Conservation (phyloP, 2,888 invertebrate species). For the Onthophagus sagittarius region DNA sequence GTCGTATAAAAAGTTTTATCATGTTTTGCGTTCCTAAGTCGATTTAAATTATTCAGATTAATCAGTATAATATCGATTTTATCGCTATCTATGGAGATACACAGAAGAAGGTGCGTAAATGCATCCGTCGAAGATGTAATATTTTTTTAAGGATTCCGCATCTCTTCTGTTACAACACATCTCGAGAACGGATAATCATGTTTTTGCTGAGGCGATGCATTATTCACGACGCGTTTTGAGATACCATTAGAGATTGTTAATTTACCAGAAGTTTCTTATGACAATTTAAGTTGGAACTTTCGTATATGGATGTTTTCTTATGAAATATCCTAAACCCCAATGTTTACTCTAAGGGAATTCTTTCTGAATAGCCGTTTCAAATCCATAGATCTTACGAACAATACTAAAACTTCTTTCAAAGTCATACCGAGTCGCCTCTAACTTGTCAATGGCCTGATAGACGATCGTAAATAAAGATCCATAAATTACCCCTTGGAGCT, state of each 20-base stretch:
- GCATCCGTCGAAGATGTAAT: neutral
- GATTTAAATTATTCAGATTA: neutral
- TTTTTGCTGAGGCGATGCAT: neutral
- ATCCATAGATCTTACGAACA: neutral
- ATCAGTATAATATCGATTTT: neutral
- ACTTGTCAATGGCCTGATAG: constrained; percentile 10
- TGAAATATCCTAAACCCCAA: neutral
- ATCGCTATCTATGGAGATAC: neutral
- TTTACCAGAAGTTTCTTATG: neutral
- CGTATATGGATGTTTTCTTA: neutral
- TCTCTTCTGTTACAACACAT: neutral
- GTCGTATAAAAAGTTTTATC: neutral
- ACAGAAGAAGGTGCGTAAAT: neutral
- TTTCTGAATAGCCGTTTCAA: neutral
- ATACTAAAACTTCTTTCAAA: neutral
- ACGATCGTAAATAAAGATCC: constrained; percentile 5
- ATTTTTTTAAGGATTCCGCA: neutral
- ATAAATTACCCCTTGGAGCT: constrained; percentile 11
- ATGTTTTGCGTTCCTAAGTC: neutral
- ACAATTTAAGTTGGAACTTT: neutral
- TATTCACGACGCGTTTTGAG: neutral
- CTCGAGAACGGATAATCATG: neutral
- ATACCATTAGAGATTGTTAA: neutral
- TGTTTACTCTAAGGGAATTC: neutral
- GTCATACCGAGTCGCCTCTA: neutral